phyloP scores from a whole-genome alignment of 2,797 vertebrate species.

The Malurus leucopterus region DNA sequence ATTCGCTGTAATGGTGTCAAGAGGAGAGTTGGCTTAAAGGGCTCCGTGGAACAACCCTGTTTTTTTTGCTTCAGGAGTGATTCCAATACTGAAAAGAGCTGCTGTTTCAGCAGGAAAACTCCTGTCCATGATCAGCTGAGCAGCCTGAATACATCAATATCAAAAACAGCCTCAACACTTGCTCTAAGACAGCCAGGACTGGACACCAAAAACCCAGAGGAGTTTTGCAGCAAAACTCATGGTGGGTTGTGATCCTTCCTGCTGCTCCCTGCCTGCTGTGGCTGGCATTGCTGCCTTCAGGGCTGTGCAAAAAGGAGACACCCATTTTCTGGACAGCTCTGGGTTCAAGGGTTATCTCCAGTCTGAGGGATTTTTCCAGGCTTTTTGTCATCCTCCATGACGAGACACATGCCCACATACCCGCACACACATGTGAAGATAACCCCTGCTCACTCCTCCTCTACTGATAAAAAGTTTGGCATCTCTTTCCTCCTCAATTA shows the following conservation, averaged over 20 bases:
- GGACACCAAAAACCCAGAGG: not conserved
- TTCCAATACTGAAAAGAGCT: not conserved
- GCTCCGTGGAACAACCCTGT: not conserved
- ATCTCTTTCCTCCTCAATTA: not conserved
- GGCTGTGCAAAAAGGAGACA: not conserved
- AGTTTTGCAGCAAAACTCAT: not conserved
- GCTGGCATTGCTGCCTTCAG: accelerated
- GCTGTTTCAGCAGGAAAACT: not conserved
- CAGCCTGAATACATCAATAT: not conserved
- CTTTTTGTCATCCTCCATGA: not conserved
- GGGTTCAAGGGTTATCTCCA: accelerated
- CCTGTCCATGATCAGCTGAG: not conserved
- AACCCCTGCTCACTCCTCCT: not conserved
- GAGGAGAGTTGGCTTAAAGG: not conserved
- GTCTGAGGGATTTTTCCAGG: not conserved
- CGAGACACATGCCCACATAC: not conserved
- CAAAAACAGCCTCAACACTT: not conserved
- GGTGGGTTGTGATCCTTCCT: accelerated
- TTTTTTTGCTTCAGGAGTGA: not conserved
- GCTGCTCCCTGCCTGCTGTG: not conserved
- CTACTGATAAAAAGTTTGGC: not conserved
- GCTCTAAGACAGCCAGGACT: not conserved
- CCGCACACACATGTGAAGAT: not conserved
- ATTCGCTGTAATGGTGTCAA: not conserved
- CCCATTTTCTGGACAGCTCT: not conserved